A percentile compares a stretch with the other conserved stretches of the same genome.
phyloP scores from a whole-genome alignment of 1,140 invertebrate genomes.

The Penaeus japonicus region DNA sequence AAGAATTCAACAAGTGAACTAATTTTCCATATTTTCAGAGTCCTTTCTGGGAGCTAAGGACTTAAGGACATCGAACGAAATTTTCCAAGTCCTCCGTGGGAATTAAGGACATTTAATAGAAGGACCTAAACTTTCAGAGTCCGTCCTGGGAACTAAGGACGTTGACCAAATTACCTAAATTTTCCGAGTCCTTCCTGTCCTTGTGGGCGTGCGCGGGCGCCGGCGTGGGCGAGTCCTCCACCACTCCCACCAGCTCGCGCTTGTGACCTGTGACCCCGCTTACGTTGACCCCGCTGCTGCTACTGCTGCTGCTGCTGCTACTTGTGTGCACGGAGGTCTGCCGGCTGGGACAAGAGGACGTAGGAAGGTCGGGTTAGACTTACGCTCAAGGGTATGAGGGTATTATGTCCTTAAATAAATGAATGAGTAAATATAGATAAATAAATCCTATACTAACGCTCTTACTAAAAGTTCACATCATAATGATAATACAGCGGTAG shows the following conservation, averaged over 20 bases:
- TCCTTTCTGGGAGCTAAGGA: too few species aligned
- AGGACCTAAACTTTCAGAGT: too few species aligned
- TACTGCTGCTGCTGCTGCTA: slow-evolving; percentile 21
- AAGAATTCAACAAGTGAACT: too few species aligned
- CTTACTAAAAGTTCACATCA: too few species aligned
- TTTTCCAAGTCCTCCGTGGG: too few species aligned
- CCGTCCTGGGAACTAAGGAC: too few species aligned
- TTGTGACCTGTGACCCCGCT: neutral
- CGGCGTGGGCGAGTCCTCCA: slow-evolving; percentile 7
- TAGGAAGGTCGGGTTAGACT: too few species aligned
- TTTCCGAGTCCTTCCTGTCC: slow-evolving; percentile 31
- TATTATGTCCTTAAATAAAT: neutral
- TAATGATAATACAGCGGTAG: too few species aligned
- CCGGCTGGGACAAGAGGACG: neutral
- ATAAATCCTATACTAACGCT: neutral
- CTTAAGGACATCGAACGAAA: too few species aligned
- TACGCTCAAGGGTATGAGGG: neutral
- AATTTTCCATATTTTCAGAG: too few species aligned
- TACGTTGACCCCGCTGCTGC: slow-evolving; percentile 23
- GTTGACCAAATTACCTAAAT: neutral
- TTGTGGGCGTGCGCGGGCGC: neutral
- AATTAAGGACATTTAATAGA: too few species aligned
- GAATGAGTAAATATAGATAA: too few species aligned
- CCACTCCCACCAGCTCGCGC: neutral
- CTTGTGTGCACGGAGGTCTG: slow-evolving; percentile 15